Evolutionary conservation across 2,797 vertebrate genomes (phyloP).

Genomic region (Labroides dimidiatus): DNA sequence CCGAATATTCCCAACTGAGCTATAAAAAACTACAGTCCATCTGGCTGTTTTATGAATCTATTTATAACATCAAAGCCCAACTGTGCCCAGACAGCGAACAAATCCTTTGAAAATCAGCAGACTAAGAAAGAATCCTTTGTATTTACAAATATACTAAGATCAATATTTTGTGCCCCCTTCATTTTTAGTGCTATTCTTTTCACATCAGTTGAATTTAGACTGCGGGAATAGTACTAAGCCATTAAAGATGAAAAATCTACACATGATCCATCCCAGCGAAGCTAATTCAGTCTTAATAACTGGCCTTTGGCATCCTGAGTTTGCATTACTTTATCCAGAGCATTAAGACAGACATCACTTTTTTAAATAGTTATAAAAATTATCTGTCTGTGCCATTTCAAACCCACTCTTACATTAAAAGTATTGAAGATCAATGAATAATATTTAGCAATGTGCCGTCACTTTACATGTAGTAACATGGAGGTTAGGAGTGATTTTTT

Average conservation of each 20-base stretch:
- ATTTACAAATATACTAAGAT: not conserved
- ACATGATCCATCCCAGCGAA: conserved; percentile 33
- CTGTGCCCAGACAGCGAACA: conserved; percentile 8
- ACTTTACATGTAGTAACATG: conserved; percentile 11
- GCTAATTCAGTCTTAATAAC: conserved; percentile 46
- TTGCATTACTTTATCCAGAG: conserved; percentile 35
- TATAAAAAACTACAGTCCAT: conserved; percentile 34
- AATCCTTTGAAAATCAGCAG: conserved; percentile 2
- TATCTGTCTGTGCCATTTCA: conserved; percentile 1
- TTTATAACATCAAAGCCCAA: conserved; percentile 43
- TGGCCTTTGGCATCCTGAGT: conserved; percentile 46
- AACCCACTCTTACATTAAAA: no score
- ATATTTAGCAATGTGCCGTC: conserved; percentile 5
- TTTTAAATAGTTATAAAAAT: conserved; percentile 26
- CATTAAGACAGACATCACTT: conserved; percentile 25
- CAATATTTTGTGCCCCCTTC: not conserved
- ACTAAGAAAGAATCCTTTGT: not conserved
- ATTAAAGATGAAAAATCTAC: conserved; percentile 33
- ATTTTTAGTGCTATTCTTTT: not conserved
- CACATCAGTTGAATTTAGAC: not conserved
- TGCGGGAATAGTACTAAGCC: not conserved
- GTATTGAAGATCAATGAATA: conserved; percentile 8
- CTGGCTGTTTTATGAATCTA: conserved; percentile 22
- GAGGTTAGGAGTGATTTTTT: no score
- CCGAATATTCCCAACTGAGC: conserved; percentile 17